Conservation (phyloP, 2,113 vertebrate species). For the Trinectes maculatus region DNA sequence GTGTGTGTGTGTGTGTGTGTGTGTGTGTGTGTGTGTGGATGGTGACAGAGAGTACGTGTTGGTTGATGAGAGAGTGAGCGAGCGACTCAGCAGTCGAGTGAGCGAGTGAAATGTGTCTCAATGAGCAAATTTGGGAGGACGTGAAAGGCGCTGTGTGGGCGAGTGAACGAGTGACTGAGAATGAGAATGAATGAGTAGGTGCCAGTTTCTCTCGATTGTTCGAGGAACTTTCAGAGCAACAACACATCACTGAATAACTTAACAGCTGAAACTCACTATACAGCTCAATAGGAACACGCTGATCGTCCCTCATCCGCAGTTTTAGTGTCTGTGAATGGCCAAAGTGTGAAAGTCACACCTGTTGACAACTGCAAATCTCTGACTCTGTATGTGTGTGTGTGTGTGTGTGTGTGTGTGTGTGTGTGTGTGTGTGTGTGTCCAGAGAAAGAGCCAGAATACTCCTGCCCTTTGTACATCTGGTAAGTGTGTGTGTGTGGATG, state of each 20-base stretch:
- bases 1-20: constrained; percentile 30
- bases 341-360: constrained; percentile 72
- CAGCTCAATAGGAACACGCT: constrained; percentile 73
- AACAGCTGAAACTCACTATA: no score
- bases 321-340: constrained; percentile 44
- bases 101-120: constrained; percentile 23
- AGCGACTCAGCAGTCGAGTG: neutral
- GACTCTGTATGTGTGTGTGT: neutral
- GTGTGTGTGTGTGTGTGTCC: constrained; percentile 21
- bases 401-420: no score
- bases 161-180: constrained; percentile 26
- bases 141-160: constrained; percentile 2
- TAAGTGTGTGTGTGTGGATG: constrained; percentile 21
- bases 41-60: constrained; percentile 42
- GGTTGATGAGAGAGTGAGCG: constrained; percentile 37
- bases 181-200: constrained; percentile 1
- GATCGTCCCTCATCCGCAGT: constrained; percentile 57
- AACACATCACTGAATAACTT: neutral
- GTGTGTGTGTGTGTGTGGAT: constrained; percentile 9
- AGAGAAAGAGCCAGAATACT: constrained; percentile 45
- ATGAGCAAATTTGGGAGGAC: constrained; percentile 8
- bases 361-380: constrained; percentile 38
- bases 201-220: neutral
- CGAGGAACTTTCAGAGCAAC: neutral
- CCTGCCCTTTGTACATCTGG: constrained; percentile 60